Percentiles rank a stretch among this genome's conserved stretches.
These are phyloP conservation scores for Paedocypris sp. DNA, from an alignment of 2,113 vertebrate genomes.

Conservation along the genomic window DNA sequence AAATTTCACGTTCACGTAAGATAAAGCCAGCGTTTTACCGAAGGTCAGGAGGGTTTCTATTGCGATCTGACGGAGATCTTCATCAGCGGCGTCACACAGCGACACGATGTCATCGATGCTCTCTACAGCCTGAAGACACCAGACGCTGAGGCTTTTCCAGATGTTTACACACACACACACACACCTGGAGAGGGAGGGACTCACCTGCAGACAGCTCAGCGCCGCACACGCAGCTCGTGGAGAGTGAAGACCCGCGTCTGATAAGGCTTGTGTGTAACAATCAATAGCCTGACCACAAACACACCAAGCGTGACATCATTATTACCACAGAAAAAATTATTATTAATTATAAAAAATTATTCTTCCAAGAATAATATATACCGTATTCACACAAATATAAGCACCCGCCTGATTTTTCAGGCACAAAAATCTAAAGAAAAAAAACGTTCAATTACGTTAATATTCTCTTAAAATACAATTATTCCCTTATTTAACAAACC, in stretches of 20 bases:
- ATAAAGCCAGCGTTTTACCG: constrained; percentile 64
- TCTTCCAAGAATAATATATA: too few species aligned
- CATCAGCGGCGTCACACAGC: constrained; percentile 78
- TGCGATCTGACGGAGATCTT: constrained; percentile 82
- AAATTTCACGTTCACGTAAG: too few species aligned
- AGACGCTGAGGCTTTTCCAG: background rate
- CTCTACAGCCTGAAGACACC: constrained; percentile 69
- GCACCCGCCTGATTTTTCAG: too few species aligned
- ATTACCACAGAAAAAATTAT: too few species aligned
- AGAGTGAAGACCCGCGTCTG: constrained; percentile 68
- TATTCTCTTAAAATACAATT: too few species aligned
- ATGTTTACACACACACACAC: background rate
- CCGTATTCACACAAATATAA: too few species aligned
- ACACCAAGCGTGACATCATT: background rate
- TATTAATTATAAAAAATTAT: too few species aligned
- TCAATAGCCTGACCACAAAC: constrained; percentile 69
- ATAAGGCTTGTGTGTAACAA: constrained; percentile 80
- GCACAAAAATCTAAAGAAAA: too few species aligned
- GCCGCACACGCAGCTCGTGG: constrained; percentile 83
- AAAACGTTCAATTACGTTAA: too few species aligned
- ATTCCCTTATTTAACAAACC: too few species aligned
- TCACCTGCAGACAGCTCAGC: constrained; percentile 81
- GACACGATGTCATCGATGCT: constrained; percentile 78
- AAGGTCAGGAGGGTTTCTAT: constrained; percentile 85
- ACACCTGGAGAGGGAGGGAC: constrained; percentile 4